Evolutionary conservation across 1,140 invertebrate species (phyloP), one percentile per base, ranked within the genome.

Genomic region (Habropoda laboriosa): DNA sequence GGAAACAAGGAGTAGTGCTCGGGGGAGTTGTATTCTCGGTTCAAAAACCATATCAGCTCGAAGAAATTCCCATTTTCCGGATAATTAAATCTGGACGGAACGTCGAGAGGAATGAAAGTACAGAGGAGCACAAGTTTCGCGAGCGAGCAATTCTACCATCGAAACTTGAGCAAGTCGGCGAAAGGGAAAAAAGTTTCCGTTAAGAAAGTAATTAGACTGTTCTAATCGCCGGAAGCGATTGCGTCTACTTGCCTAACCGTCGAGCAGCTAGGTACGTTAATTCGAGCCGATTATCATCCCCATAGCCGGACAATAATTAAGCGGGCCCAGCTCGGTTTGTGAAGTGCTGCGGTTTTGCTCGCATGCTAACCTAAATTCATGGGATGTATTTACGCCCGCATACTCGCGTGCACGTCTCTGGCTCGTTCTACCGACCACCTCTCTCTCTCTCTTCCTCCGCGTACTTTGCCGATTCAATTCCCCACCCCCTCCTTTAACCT

Each of bases 281-380:
- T 89, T 86, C 82, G 82, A 85, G 71, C 67, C 88, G 86, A 90
- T 91, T 91, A 91, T 90, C 90, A 74, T 72, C 42, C 75, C 81
- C 79, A 75, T 75, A 78, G 70, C 82, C 74, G 80, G 87, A 90
- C 88, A 89, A 90, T 91, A 90, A 91, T 90, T 90, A 90, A 89
- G 85, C 90, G 58, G 63, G 80, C 80, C 76, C 61, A 40, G 45
- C 42, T 67, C 78, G 87, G 79, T 88, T 77, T 77, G 87, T 83
- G 85, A 89, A 91, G 89, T 89, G 86, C 73, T 88, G 89, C 87
- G 90, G 90, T 89, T 88, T 90, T 87, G 86, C 87, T 89, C 85
- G 85, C 90, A 90, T 91, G 89, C 89, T 90, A 90, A 91, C 89
- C 89, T 88, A 89, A 90, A 91, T 91, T 90, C 90, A 88, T 88